Base-by-base conservation (phyloP, 2,113 vertebrate genomes). In the Macquaria ambigua region DNA sequence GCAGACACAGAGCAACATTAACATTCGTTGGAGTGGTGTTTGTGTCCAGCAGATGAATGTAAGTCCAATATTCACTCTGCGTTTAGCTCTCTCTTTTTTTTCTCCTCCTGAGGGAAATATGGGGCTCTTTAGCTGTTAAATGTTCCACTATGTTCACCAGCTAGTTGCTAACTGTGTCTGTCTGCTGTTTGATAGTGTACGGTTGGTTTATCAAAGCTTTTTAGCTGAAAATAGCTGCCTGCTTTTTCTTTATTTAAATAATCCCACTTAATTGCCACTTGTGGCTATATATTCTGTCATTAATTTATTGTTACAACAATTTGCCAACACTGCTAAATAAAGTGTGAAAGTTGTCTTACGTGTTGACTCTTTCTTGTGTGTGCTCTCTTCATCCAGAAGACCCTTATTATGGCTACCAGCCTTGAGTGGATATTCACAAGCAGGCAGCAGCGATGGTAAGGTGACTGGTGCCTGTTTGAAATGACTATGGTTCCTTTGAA, bases 391-490 rank as follows among this genome's bases (percentile, higher is more conserved):
- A 61, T 20, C 4, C 91, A 95, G 95, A 92, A 55, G 95, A 95
- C 43, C 89, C 92, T 25, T 95, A 95, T 70, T 94, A 93, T 50
- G 95, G 91, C 86, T 95, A 96, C 85, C 82, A 94, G 68, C 93
- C 94, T 25, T 96, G 79, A 95, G 64, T 23, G 82, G 66, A 71
- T 43, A 53, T 58, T 25, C 55, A 43, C 46, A 74, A 68, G 34
- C 59, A 48, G 10, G 23, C 25, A 53, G 77, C 25, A 53, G 77
- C 56, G 14, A 34, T 39, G 25, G 25, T 53, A n/a, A 37, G 37
- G 31, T 55, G 64, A 66, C 56, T 64, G 80, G 63, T 16, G 28
- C 74, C 52, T 56, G 74, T 50, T 76, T 79, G 71, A 90, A 78
- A 79, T 31, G 53, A 62, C 75, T 53, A 1, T 48, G n/a, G 64